Base-by-base conservation (phyloP, 2,888 invertebrate species). In the Salpingus planirostris region DNA sequence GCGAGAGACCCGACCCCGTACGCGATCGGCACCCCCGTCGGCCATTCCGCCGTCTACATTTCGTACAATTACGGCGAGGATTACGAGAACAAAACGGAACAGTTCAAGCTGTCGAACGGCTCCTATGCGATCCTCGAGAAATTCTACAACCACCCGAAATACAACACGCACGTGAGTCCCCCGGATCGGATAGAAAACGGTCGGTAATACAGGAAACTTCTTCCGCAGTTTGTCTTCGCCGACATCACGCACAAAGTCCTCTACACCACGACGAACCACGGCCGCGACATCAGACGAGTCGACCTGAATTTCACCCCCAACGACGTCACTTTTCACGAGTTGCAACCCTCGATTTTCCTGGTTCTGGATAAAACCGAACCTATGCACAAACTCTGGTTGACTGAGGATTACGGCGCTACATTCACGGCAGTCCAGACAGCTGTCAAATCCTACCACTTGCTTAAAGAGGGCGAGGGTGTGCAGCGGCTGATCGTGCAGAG, bases 51-150 rank as follows among this genome's bases (percentile, higher is more conserved):
- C 13, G 76, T 91, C 13, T 91, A 80, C 59, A 80, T 91, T 54
- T 91, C 91, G 3, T 82, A 83, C 56, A 78, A 92, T 63, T 90
- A 91, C 63, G 92, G 92, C 6, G 76, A 78, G 50, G 78, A 73
- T 2, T 92, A 88, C 57, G 66, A 67, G 2, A 82, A 85, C 55
- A 82, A 81, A 61, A 83, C 83, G 0, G 73, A 78, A 28, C 64
- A 65, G 34, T 83, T 87, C 55, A 70, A 65, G 40, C 56, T 81
- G 28, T 63, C 69, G 3, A 66, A 73, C 40, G 65, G 66, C 2
- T 60, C 64, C 18, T 69, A 70, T 52, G 83, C 89, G 1, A 75
- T 78, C 27, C 67, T 92, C 48, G 83, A 87, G 51, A 85, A 85
- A 55, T 91, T 88, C 64, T 83, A 82, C 55, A 86, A 85, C 54